Conservation (phyloP, 2,888 invertebrate species). For the Drosophila siamana region DNA sequence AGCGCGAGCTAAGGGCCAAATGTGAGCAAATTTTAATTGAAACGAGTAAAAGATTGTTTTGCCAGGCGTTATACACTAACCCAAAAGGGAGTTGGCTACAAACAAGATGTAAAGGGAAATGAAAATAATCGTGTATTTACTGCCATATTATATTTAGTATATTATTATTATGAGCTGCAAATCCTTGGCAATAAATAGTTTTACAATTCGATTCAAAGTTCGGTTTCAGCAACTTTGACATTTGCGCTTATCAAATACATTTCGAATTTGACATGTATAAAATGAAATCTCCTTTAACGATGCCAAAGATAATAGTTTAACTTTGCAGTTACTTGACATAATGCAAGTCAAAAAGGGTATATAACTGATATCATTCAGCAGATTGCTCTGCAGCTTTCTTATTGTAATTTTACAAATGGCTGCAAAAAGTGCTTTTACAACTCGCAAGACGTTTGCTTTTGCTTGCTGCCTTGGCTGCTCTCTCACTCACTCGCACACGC, state of each 20-base stretch:
- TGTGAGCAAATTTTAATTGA: conserved; percentile 67
- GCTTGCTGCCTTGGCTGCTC: not conserved
- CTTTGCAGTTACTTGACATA: conserved; percentile 6
- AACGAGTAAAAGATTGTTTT: conserved; percentile 53
- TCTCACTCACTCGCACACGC: not conserved
- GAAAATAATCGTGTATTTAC: too few relatives aligned
- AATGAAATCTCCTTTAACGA: not conserved
- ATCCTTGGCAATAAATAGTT: not conserved
- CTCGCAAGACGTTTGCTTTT: conserved; percentile 62
- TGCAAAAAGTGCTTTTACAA: conserved; percentile 55
- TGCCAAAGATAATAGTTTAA: not conserved
- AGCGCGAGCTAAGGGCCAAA: conserved; percentile 31
- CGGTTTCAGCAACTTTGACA: not conserved
- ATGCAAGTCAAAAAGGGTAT: conserved; percentile 13
- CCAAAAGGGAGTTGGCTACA: not conserved
- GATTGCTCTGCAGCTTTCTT: conserved; percentile 43
- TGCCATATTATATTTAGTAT: too few relatives aligned
- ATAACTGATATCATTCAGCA: conserved; percentile 33
- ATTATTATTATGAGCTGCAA: not conserved
- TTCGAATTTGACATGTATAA: not conserved
- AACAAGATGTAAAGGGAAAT: too few relatives aligned
- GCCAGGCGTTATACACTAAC: conserved; percentile 13
- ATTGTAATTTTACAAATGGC: conserved; percentile 78
- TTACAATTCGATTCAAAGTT: not conserved
- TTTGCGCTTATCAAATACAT: not conserved